Conservation (phyloP, 2,113 vertebrate species). For the Ammodytes dubius region DNA sequence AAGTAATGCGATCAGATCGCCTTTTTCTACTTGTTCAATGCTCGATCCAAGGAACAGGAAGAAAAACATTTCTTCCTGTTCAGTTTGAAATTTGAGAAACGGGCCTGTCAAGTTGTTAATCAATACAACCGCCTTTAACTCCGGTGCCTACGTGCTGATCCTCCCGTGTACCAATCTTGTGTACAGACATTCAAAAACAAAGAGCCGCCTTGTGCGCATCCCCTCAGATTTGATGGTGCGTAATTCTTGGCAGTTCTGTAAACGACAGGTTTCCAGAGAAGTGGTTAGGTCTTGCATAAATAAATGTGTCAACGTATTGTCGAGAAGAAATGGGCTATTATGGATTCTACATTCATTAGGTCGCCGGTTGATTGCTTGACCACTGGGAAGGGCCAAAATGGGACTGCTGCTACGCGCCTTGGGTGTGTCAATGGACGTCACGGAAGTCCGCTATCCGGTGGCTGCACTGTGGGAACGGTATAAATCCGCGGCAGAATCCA, state of each 20-base stretch:
- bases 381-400: conserved; percentile 2
- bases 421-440: conserved; percentile 81
- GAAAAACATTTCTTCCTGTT: too few species aligned
- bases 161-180: conserved; percentile 27
- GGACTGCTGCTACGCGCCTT: conserved; percentile 42
- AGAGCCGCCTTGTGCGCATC: neutral
- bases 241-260: neutral
- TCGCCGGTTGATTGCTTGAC: neutral
- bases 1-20: neutral
- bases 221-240: neutral
- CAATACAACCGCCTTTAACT: neutral
- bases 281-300: fast-evolving
- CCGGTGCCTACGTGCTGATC: conserved; percentile 67
- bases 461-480: conserved; percentile 81
- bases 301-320: neutral
- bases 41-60: neutral
- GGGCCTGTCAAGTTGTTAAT: conserved; percentile 2
- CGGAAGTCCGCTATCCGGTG: conserved; percentile 73
- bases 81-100: neutral
- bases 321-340: neutral
- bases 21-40: neutral
- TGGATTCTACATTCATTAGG: neutral
- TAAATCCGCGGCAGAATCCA: conserved; percentile 75
- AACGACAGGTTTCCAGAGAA: neutral
- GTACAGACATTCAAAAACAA: neutral